Evolutionary conservation across 2,797 vertebrate species (phyloP).

Genomic region (Sebastolobus alascanus): DNA sequence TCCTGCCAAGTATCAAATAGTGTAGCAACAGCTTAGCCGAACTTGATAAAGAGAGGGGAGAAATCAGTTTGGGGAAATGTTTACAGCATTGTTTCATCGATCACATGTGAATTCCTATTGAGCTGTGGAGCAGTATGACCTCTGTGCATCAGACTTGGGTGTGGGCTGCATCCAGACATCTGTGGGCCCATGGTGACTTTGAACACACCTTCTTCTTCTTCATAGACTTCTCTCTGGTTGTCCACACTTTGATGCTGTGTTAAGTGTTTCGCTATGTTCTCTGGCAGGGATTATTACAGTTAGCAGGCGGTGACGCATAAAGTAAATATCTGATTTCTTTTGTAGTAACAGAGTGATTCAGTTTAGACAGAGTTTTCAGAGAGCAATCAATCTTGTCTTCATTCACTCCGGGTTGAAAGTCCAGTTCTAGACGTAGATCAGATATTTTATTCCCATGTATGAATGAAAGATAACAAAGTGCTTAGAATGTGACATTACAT

Average conservation of each 20-base stretch:
- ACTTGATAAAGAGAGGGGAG: constrained; percentile 3
- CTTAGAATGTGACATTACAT: neutral
- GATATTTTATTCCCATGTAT: neutral
- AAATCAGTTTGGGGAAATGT: constrained; percentile 18
- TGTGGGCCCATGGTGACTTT: constrained; percentile 34
- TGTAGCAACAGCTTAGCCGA: constrained; percentile 6
- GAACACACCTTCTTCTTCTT: constrained; percentile 50
- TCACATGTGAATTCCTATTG: constrained; percentile 53
- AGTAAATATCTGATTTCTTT: constrained; percentile 55
- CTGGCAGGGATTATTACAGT: constrained; percentile 25
- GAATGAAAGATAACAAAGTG: neutral
- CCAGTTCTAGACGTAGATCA: neutral
- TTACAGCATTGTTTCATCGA: constrained; percentile 49
- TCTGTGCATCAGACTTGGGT: constrained; percentile 54
- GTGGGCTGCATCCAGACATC: constrained; percentile 53
- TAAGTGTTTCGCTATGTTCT: constrained; percentile 31
- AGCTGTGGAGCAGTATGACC: constrained; percentile 36
- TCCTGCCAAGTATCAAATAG: constrained; percentile 19
- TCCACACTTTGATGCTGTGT: constrained; percentile 28
- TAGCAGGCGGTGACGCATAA: constrained; percentile 40
- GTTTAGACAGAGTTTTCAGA: constrained; percentile 10
- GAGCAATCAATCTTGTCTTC: neutral
- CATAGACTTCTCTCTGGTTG: constrained; percentile 18
- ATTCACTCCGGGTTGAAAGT: neutral
- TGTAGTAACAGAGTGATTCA: constrained; percentile 39